Base-by-base conservation (phyloP, 1,140 invertebrate species). In the Pseudomyrmex pallidus region DNA sequence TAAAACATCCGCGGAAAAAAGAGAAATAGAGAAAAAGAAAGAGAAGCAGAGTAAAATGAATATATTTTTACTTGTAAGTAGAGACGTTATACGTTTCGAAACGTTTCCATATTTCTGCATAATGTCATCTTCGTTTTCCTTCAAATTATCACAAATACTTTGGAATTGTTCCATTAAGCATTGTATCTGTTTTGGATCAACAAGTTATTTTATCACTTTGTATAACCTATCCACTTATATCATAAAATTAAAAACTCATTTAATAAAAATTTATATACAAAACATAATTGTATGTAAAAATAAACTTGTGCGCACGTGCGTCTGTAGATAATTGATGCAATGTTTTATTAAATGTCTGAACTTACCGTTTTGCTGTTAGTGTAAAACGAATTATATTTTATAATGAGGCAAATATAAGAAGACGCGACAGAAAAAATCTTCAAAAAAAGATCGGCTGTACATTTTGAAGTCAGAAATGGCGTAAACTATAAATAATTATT, bases 401-500 rank as follows among this genome's bases (percentile, higher is more conserved):
- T n/a, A 22, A 10, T 8, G 4, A 20, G 22, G 0, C 0, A 1
- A 3, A 8, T 46, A 12, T 56, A 12, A 8, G 4, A 13, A 12
- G n/a, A 7, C 22, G 12, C 20, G 1, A 2, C 2, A 57, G 64
- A 68, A 0, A 67, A 10, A 68, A 78, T 12, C 44, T 74, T 54
- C 0, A 54, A 22, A 13, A 48, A 0, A 15, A 61, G 12, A 22
- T 74, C 20, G 10, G 13, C 1, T 46, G 35, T 61, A 25, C 22
- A 70, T 25, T 74, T 22, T 61, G 72, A 22, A 48, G 57, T 22
- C 44, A 74, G 0, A n/a, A 74, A 22, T 61, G 20, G 20, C n/a
- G 9, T 46, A 61, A 74, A n/a, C 64, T 78, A 9, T 50, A 78
- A 67, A 15, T 56, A 57, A 52, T 52, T 52, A 0, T 25, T 70